Conservation (phyloP, 2,888 invertebrate genomes). For the Steromphala cineraria region DNA sequence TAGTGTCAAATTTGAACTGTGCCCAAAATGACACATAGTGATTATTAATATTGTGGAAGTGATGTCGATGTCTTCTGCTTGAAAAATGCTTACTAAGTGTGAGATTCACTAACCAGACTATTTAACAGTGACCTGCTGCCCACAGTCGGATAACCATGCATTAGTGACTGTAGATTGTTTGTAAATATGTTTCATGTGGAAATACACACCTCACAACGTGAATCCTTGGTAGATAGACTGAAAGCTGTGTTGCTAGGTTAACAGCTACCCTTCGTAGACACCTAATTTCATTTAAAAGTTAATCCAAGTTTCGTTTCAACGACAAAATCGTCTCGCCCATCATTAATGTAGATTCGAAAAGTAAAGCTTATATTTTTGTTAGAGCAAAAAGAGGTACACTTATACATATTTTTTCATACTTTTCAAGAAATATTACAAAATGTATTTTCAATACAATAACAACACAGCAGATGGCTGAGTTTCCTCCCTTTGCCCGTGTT, state of each 20-base stretch:
- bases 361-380: too few relatives aligned
- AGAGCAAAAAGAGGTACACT: too few relatives aligned
- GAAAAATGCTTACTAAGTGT: background rate
- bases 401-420: too few relatives aligned
- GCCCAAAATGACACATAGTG: background rate
- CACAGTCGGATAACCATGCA: background rate
- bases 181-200: slow-evolving; percentile 1
- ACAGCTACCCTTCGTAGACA: too few relatives aligned
- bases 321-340: too few relatives aligned
- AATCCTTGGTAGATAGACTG: background rate
- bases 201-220: background rate
- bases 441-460: background rate
- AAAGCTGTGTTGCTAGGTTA: background rate
- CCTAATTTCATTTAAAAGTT: too few relatives aligned
- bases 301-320: too few relatives aligned
- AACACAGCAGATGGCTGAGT: background rate
- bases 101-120: background rate
- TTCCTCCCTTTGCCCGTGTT: slow-evolving; percentile 7
- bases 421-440: too few relatives aligned
- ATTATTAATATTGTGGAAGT: background rate
- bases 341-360: too few relatives aligned
- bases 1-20: background rate
- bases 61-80: background rate
- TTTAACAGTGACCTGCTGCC: slow-evolving; percentile 7
- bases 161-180: background rate